Evolutionary conservation across 92 coral and sea anemone species (phyloP).

Genomic region (Porites evermanni): DNA sequence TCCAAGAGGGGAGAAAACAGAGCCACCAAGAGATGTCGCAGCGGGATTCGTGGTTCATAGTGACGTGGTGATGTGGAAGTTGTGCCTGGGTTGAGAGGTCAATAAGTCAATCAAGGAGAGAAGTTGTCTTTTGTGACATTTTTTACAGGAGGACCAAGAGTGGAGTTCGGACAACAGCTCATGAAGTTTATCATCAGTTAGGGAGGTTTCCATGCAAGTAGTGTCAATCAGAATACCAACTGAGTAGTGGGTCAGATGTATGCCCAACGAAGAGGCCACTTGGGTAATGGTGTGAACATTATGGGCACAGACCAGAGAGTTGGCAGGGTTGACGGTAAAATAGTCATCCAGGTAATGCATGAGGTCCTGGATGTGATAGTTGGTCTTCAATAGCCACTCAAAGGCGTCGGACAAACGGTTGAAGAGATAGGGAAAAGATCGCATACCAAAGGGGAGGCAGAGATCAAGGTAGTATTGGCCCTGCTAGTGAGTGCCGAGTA

Average conservation of each 20-base stretch:
- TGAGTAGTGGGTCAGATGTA: conserved; percentile 24
- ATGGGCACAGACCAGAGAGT: not conserved
- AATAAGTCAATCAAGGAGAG: conserved; percentile 29
- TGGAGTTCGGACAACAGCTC: not conserved
- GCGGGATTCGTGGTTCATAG: not conserved
- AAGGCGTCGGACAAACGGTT: no score
- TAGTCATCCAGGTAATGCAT: no score
- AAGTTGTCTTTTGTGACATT: conserved; percentile 9
- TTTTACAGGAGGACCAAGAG: conserved; percentile 22
- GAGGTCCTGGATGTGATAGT: no score
- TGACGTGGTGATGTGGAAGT: no score
- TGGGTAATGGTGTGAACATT: not conserved
- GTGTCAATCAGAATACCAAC: not conserved
- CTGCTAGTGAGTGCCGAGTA: no score
- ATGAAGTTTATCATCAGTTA: conserved; percentile 19
- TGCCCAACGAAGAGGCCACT: conserved; percentile 13
- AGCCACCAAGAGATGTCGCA: not conserved
- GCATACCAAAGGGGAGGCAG: no score
- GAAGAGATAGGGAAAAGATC: no score
- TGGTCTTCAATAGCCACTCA: no score
- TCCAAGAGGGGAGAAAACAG: no score
- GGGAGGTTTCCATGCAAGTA: not conserved
- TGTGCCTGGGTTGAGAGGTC: not conserved
- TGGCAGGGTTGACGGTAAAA: no score
- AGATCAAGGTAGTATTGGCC: no score